Evolutionary conservation across 2,888 invertebrate species (phyloP), one percentile per base, ranked within the genome.

Genomic region (Elysia crispata): DNA sequence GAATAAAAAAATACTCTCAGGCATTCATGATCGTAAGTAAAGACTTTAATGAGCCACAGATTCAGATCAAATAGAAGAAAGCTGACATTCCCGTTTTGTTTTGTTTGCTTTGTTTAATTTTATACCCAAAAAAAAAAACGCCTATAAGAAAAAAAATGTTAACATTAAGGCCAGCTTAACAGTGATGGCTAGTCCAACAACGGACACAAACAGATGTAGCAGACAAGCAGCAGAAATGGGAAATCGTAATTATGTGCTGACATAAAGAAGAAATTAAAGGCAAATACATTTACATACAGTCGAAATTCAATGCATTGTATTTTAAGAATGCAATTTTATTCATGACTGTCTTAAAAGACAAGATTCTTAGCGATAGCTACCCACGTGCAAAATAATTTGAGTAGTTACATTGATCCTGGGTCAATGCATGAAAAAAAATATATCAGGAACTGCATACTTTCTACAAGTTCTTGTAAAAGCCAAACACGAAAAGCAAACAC

Each of bases 1-100:
- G 41, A 6, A 41, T 41, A 41, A 41, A 41, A 41, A 41, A 41
- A n/a, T n/a, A n/a, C 11, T 6, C 41, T 41, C 41, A 41, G 60
- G 57, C 75, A 75, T 75, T 30, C 62, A 75, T 75, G 60, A 66
- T 31, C 25, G 50, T 69, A 69, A 77, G 30, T 49, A 76, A 76
- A 62, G 28, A 62, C 49, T 76, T 76, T 69, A 77, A 41, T 66
- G 18, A 33, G 41, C 31, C 23, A 13, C 76, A 67, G 67, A 50
- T 66, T 25, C 66, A 54, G 67, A 23, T n/a, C 54, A 31, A 67
- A 30, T 28, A 62, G 0, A 41, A 41, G 41, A 41, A 41, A 41
- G 41, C 41, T 41, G 41, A 41, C 41, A 41, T 41, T 41, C 41
- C 41, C 41, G 11, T 6, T 6, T 41, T 41, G 41, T 11, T 41